Base-by-base conservation (phyloP, 2,113 vertebrate genomes). In the Sebastes schlegelii region DNA sequence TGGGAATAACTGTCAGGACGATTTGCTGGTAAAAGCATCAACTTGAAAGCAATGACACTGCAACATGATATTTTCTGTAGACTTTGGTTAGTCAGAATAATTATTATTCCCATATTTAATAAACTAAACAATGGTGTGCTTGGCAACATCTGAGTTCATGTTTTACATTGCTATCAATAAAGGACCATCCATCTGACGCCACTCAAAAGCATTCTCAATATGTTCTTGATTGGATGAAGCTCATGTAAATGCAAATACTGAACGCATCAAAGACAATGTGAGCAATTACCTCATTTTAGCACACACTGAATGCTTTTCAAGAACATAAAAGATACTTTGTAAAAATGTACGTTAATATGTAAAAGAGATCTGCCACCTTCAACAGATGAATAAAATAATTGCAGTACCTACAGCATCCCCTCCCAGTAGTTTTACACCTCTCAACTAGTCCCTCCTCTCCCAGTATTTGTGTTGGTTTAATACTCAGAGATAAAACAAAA, bases 1-100 rank as follows among this genome's bases (percentile, higher is more conserved):
- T 70, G 63, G 70, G 64, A 79, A 64, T 79, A 63, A 68, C 16
- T 19, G 55, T 68, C 67, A 67, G 48, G 45, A n/a, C 40, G 52
- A 64, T n/a, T 83, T 70, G 21, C 3, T 34, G 60, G 43, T 16
- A n/a, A 79, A 77, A 21, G 45, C 19, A 42, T 82, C 49, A 48
- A 45, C 54, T n/a, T 61, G 17, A 42, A 74, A 57, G 45, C 34
- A 34, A 40, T 74, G 49, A 74, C 55, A 43, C 26, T 12, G n/a
- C 13, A 12, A 8, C 11, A 16, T n/a, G 74, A 42, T 16, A 63
- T 60, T 54, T 67, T 40, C 43, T 51, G 13, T 12, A 34, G 61
- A n/a, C 16, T 60, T 57, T 71, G 19, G 19, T 65, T 23, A 70
- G 65, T 57, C 57, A 26, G 23, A 17, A 70, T 40, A 13, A 64